These are phyloP conservation scores for Melikaiella ostensackeni DNA, from an alignment of 2,888 invertebrate genomes.

Conservation along the genomic window DNA sequence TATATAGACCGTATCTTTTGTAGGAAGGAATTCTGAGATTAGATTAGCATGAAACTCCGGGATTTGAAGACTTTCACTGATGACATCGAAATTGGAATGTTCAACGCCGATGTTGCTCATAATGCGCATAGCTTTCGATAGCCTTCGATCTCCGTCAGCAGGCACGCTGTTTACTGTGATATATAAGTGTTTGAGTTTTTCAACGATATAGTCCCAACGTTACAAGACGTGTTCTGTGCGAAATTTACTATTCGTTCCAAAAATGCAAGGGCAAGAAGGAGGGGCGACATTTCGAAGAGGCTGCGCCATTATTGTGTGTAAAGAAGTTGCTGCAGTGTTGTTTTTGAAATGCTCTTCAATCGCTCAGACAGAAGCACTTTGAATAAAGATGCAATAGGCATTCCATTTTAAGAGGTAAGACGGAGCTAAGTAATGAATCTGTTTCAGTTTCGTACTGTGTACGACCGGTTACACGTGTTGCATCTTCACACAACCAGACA, in stretches of 20 bases:
- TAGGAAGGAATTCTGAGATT: constrained; percentile 11
- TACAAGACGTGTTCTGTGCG: constrained; percentile 51
- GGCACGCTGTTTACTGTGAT: constrained; percentile 56
- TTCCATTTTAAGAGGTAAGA: constrained; percentile 55
- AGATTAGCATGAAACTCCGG: constrained; percentile 29
- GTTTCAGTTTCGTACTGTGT: constrained; percentile 51
- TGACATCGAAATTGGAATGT: too few relatives aligned
- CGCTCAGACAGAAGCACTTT: constrained; percentile 49
- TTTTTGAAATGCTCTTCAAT: constrained; percentile 51
- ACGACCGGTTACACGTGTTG: constrained; percentile 55
- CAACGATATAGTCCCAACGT: constrained; percentile 55
- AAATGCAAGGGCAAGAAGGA: constrained; percentile 58
- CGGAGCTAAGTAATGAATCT: constrained; percentile 59
- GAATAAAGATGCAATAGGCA: constrained; percentile 52
- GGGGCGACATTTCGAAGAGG: constrained; percentile 50
- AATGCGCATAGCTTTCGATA: too few relatives aligned
- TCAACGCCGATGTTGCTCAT: too few relatives aligned
- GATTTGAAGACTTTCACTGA: too few relatives aligned
- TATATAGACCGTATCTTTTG: constrained; percentile 59
- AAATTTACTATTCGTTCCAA: constrained; percentile 61
- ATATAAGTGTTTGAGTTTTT: constrained; percentile 47
- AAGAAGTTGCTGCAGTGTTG: constrained; percentile 46
- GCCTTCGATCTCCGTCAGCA: too few relatives aligned
- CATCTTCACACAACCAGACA: constrained; percentile 59
- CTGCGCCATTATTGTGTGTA: constrained; percentile 58